A percentile compares a stretch with the other conserved stretches of the same genome.
Evolutionary conservation across 1,140 invertebrate species (phyloP).

Genomic region (Aleiodes sp.): DNA sequence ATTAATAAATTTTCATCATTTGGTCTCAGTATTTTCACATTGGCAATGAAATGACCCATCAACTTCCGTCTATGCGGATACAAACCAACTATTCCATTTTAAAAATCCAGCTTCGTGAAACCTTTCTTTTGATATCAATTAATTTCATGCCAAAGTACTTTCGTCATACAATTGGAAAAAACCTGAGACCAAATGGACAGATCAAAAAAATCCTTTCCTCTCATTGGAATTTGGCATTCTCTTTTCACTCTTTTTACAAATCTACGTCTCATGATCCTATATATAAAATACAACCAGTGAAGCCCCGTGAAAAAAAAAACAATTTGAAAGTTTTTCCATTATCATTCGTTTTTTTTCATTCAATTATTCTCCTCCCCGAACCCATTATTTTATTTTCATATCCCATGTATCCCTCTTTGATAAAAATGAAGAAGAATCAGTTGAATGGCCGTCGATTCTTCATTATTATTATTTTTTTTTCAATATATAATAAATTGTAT

Average conservation of each 20-base stretch:
- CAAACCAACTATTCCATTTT: constrained; percentile 36
- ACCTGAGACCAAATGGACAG: background rate
- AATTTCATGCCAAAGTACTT: constrained; percentile 8
- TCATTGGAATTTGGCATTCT: background rate
- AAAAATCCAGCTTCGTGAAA: background rate
- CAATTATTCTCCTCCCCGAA: background rate
- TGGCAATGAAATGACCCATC: constrained; percentile 38
- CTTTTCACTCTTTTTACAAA: constrained; percentile 2
- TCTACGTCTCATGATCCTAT: constrained; percentile 2
- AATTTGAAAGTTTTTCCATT: background rate
- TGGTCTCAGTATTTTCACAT: background rate
- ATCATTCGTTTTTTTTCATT: constrained; percentile 13
- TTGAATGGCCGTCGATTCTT: background rate
- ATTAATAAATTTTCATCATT: background rate
- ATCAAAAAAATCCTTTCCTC: background rate
- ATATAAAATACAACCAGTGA: constrained; percentile 10
- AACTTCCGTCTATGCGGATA: constrained; percentile 46
- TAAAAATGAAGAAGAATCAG: constrained; percentile 7
- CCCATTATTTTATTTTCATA: background rate
- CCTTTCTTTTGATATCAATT: constrained; percentile 13
- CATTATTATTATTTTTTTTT: background rate
- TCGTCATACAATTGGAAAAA: background rate
- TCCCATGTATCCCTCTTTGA: background rate
- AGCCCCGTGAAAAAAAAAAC: background rate
- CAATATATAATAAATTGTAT: background rate